Evolutionary conservation across 2,797 vertebrate species (phyloP), one percentile per base, ranked within the genome.

Genomic region (Centropyge bicolor): DNA sequence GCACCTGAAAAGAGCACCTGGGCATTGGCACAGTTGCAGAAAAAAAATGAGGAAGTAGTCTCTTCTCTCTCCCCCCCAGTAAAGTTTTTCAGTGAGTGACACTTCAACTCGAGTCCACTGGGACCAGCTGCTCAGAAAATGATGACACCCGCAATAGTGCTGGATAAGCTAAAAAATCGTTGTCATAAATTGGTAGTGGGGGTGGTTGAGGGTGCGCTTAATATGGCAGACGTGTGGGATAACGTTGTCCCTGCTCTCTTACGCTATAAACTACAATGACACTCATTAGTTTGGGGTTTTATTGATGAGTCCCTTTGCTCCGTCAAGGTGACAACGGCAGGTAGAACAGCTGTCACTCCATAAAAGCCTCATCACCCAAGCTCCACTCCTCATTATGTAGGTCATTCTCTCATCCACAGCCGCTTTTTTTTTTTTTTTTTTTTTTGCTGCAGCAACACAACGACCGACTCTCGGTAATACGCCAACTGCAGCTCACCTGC

Each of bases 281-380:
- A 48, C 89, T 93, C 89, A 88, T 93, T 93, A 94, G 87, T 86
- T 87, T 70, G 62, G 72, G 83, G 49, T 87, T 89, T 31, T 91
- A 86, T 91, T 89, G 90, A 91, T 80, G 88, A 93, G 90, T 90
- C 88, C 85, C 91, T 92, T 90, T 88, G 86, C 89, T 83, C 85
- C 76, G 87, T 92, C 91, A 93, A 91, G 93, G 93, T 94, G 93
- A 93, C 79, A 74, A 52, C 52, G 81, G 76, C 91, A 92, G 92
- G 92, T 92, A 86, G 89, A 93, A 87, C 93, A 93, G 93, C 92
- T 94, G 92, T 92, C 93, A 89, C 85, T 93, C 93, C 85, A 93
- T 93, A 91, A 93, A 93, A 92, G 90, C 89, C 85, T 88, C 87
- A 87, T 90, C 85, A 81, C 81, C 87, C 80, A 24, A 82, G 87